Evolutionary conservation across 2,888 invertebrate species (phyloP).

Genomic region (Ephialtes manifestator): DNA sequence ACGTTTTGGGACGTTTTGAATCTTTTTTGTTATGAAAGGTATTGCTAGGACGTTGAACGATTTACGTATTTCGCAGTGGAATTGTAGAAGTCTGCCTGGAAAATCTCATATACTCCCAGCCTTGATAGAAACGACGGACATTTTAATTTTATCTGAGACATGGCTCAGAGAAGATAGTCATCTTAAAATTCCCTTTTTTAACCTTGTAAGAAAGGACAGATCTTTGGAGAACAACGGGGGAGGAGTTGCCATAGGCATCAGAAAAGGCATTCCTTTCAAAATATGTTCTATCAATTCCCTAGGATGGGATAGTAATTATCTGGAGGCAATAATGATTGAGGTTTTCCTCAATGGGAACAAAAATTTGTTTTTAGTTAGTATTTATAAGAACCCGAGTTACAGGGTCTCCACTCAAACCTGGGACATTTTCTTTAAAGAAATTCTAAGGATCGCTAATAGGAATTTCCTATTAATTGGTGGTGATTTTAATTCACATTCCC

Average conservation of each 20-base stretch:
- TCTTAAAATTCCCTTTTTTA: slow-evolving; percentile 5
- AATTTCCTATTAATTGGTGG: no score
- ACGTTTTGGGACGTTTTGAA: not conserved
- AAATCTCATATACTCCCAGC: slow-evolving; percentile 24
- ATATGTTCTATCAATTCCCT: no score
- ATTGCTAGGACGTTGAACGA: not conserved
- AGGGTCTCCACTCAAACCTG: no score
- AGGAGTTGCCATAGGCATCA: slow-evolving; percentile 27
- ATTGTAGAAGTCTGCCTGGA: slow-evolving; percentile 31
- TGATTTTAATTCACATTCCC: no score
- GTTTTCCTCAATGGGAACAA: no score
- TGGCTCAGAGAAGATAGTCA: not conserved
- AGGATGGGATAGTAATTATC: no score
- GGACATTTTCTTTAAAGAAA: no score
- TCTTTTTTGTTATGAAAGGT: not conserved
- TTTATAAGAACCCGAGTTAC: no score
- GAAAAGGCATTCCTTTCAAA: slow-evolving; percentile 8
- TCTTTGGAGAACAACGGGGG: not conserved
- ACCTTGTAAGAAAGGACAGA: slow-evolving; percentile 23
- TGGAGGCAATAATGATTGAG: no score
- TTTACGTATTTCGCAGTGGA: slow-evolving; percentile 32
- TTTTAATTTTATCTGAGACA: slow-evolving; percentile 37
- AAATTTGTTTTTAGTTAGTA: no score
- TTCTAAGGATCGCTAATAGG: no score
- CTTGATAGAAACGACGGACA: not conserved